phyloP scores from a whole-genome alignment of 2,797 vertebrate species.

The Rhinoraja longicauda region DNA sequence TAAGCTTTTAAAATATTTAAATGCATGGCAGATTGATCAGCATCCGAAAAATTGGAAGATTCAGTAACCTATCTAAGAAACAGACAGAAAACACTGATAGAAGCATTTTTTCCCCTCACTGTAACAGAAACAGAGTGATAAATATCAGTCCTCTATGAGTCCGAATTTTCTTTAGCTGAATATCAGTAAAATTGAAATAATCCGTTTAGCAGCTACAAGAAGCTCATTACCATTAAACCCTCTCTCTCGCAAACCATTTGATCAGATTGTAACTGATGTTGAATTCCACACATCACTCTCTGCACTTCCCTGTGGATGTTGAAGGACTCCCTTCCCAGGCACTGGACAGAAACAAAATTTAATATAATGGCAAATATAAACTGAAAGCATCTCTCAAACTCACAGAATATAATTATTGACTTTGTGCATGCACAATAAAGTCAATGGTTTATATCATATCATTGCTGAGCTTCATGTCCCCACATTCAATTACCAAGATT shows the following conservation, averaged over 20 bases:
- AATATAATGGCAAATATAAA: not conserved
- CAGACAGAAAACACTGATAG: not conserved
- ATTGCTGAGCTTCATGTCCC: not conserved
- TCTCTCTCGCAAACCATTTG: not conserved
- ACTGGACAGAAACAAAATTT: not conserved
- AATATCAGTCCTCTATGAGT: not conserved
- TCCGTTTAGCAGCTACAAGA: not conserved
- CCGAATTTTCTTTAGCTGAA: not conserved
- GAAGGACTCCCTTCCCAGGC: not conserved
- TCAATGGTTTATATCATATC: not conserved
- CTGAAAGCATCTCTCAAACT: not conserved
- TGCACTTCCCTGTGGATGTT: not conserved
- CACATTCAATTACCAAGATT: too few species aligned
- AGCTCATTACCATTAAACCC: not conserved
- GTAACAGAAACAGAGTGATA: not conserved
- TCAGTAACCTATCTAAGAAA: not conserved
- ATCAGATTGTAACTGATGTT: not conserved
- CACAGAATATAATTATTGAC: not conserved
- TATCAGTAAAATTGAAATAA: not conserved
- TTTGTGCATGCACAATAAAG: not conserved
- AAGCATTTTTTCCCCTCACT: not conserved
- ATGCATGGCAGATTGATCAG: not conserved
- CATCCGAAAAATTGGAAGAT: not conserved
- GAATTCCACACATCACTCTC: not conserved
- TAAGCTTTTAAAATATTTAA: not conserved